These are phyloP conservation scores for Jaculus jaculus DNA, from an alignment of 2,113 vertebrate species.

Conservation along the genomic window DNA sequence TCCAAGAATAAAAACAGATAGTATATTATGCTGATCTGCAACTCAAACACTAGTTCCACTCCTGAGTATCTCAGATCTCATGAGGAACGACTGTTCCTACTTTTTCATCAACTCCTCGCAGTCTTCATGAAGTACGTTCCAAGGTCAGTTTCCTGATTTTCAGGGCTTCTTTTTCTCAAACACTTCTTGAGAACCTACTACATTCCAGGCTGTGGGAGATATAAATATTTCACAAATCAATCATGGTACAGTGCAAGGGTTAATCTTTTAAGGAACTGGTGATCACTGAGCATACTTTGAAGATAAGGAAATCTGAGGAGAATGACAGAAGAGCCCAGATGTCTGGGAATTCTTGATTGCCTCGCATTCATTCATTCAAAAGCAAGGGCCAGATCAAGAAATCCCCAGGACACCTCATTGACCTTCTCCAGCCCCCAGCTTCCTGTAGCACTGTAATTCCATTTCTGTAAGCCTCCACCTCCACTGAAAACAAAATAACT, in stretches of 20 bases:
- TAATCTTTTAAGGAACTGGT: not conserved
- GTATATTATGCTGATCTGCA: conserved; percentile 58
- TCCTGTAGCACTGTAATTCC: not conserved
- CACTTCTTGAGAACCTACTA: not conserved
- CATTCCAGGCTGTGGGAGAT: not conserved
- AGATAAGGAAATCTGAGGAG: not conserved
- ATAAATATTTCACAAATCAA: not conserved
- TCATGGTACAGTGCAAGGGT: not conserved
- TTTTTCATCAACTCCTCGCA: not conserved
- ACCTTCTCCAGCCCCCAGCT: not conserved
- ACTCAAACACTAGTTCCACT: conserved; percentile 7
- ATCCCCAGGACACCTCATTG: not conserved
- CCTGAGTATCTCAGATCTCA: conserved; percentile 4
- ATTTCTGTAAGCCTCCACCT: not conserved
- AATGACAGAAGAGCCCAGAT: not conserved
- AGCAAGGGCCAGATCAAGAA: not conserved
- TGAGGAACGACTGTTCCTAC: conserved; percentile 18
- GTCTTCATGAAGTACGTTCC: conserved; percentile 21
- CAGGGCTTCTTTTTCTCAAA: not conserved
- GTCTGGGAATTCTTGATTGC: not conserved
- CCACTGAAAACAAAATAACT: not conserved
- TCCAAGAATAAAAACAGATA: conserved; percentile 73
- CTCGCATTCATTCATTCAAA: not conserved
- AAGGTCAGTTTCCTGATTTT: not conserved
- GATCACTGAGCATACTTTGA: not conserved